These are phyloP conservation scores for Ciona savignyi DNA, from an alignment of 23 tunicate species.

Conservation along the genomic window DNA sequence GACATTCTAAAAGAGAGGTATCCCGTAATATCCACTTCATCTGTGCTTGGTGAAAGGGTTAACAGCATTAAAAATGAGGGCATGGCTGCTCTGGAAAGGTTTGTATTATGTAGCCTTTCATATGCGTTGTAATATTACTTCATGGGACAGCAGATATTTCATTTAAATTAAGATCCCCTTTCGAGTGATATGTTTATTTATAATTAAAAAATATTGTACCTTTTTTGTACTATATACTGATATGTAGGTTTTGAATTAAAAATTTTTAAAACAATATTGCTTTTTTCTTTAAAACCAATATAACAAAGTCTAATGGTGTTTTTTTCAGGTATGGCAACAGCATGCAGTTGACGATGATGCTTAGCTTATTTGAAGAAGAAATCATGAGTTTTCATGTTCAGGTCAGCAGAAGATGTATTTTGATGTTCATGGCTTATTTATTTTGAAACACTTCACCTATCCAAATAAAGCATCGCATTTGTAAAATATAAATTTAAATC, in stretches of 20 bases:
- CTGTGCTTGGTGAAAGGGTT: slow-evolving; percentile 48
- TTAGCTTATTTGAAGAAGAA: slow-evolving; percentile 89
- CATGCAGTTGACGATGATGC: slow-evolving; percentile 63
- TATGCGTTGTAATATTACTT: too few relatives aligned
- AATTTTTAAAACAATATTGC: too few relatives aligned
- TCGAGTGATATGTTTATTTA: too few relatives aligned
- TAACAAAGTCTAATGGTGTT: too few relatives aligned
- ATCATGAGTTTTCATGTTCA: slow-evolving; percentile 65
- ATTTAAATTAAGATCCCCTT: too few relatives aligned
- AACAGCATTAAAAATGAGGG: slow-evolving; percentile 67
- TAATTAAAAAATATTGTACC: too few relatives aligned
- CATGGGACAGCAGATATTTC: too few relatives aligned
- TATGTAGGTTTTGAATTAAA: too few relatives aligned
- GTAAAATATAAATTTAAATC: too few relatives aligned
- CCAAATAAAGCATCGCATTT: background rate
- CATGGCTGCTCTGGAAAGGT: slow-evolving; percentile 78
- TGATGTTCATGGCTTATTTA: background rate
- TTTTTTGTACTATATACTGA: too few relatives aligned
- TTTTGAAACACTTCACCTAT: background rate
- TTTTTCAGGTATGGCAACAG: slow-evolving; percentile 66
- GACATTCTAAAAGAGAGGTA: slow-evolving; percentile 73
- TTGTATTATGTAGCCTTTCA: too few relatives aligned
- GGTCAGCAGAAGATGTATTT: slow-evolving; percentile 8
- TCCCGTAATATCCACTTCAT: slow-evolving; percentile 38
- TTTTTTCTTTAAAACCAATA: too few relatives aligned